phyloP scores from a whole-genome alignment of 23 tunicate species.

The Styela clava region DNA sequence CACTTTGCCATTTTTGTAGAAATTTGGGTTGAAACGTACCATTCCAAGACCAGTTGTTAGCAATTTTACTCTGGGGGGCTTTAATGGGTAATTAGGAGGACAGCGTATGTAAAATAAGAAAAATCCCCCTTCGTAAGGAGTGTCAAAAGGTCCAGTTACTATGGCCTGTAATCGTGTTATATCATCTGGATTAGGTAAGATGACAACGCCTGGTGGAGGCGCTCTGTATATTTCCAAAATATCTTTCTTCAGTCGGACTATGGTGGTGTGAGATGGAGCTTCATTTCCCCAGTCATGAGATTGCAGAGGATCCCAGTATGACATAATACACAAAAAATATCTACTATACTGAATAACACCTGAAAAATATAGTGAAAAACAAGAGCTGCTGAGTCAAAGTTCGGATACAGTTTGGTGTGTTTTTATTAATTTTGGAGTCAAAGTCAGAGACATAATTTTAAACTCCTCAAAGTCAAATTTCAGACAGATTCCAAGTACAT shows the following conservation, averaged over 20 bases:
- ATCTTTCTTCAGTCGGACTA: slow-evolving; percentile 26
- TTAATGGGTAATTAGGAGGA: slow-evolving; percentile 37
- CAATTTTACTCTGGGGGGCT: slow-evolving; percentile 38
- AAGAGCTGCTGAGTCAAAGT: too few species aligned
- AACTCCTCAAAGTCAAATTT: too few species aligned
- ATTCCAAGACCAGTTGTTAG: slow-evolving; percentile 29
- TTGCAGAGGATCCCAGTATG: slow-evolving; percentile 17
- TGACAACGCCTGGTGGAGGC: slow-evolving; percentile 37
- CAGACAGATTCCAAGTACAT: too few species aligned
- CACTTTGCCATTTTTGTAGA: slow-evolving; percentile 52
- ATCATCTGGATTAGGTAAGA: slow-evolving; percentile 34
- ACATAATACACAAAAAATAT: background rate
- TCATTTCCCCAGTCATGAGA: slow-evolving; percentile 14
- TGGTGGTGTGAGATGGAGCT: background rate
- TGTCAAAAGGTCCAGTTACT: slow-evolving; percentile 47
- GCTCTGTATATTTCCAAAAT: slow-evolving; percentile 45
- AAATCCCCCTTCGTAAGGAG: slow-evolving; percentile 65
- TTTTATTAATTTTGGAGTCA: too few species aligned
- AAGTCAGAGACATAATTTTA: too few species aligned
- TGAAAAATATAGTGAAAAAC: too few species aligned
- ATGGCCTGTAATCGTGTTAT: slow-evolving; percentile 36
- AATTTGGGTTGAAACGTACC: slow-evolving; percentile 56
- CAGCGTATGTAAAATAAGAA: slow-evolving; percentile 49
- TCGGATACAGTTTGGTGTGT: too few species aligned
- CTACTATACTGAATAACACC: too few species aligned